Base-by-base conservation (phyloP, 92 coral and sea anemone species). In the Epizoanthus fatuus region DNA sequence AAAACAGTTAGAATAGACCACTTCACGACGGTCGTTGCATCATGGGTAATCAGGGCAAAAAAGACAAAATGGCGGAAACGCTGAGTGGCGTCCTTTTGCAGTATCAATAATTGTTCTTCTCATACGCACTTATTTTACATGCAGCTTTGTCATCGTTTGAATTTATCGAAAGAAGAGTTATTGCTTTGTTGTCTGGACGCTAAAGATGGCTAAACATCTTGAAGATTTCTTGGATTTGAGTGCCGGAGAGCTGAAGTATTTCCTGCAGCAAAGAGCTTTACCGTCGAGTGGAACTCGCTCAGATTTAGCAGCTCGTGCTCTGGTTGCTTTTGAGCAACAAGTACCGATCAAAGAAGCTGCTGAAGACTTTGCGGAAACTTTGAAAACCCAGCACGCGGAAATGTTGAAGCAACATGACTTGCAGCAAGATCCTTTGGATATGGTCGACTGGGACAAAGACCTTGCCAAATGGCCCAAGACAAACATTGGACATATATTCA, bases 301-400 rank as follows among this genome's bases (percentile, higher is more conserved):
- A 2, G 83, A 81, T 75, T 38, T 90, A 19, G 90, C 90, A 0
- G 90, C 87, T 57, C 69, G 90, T 86, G 85, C 84, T 45, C 74
- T 90, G 73, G 90, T 90, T 56, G 84, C 90, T 57, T 85, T 85
- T 80, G 93, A 90, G 79, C 75, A 75, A 85, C n/a, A n/a, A n/a
- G n/a, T n/a, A n/a, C n/a, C n/a, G n/a, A n/a, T n/a, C n/a, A n/a
- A n/a, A n/a, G n/a, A n/a, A n/a, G n/a, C n/a, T n/a, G n/a, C n/a
- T n/a, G n/a, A n/a, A n/a, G n/a, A n/a, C 67, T 52, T 87, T 25
- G 56, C 86, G 42, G 52, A 79, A 14, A 65, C 64, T 57, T 63
- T 81, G 69, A 74, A 81, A 58, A 29, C 71, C 64, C 81, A 87
- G 72, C 53, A 87, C 64, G 68, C 2, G 80, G 56, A 39, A 55